Percentiles rank a stretch among this genome's conserved stretches.
These are phyloP conservation scores for Drosophila biarmipes DNA, from an alignment of 1,140 invertebrate species.

Conservation along the genomic window DNA sequence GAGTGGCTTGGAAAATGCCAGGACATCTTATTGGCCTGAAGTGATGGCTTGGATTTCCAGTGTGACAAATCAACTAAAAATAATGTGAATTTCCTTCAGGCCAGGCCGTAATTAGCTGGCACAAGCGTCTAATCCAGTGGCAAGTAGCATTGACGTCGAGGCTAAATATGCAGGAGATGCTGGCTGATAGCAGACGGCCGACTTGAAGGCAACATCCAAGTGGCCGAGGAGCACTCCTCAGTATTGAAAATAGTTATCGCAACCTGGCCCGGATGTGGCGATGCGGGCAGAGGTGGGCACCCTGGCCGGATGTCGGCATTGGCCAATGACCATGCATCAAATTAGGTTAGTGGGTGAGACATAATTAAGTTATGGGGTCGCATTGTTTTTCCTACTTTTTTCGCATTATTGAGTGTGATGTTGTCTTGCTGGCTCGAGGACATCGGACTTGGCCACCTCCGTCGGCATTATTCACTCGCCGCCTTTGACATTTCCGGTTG, in stretches of 20 bases:
- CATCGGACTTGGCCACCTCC: conserved; percentile 3
- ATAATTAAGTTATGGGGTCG: conserved; percentile 79
- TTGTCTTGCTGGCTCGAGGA: conserved; percentile 46
- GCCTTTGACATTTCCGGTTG: conserved; percentile 43
- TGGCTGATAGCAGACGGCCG: conserved; percentile 50
- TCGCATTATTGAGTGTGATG: conserved; percentile 68
- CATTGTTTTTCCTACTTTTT: conserved; percentile 33
- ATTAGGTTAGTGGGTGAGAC: conserved; percentile 81
- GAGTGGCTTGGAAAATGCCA: not conserved
- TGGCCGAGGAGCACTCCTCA: conserved; percentile 33
- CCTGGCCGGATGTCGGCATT: conserved; percentile 42
- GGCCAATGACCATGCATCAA: conserved; percentile 54
- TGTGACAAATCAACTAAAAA: conserved; percentile 53
- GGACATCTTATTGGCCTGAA: not conserved
- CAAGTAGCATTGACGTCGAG: conserved; percentile 76
- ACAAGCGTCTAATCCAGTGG: conserved; percentile 71
- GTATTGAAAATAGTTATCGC: conserved; percentile 53
- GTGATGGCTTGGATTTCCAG: not conserved
- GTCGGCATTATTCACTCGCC: conserved; percentile 22
- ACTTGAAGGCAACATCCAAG: conserved; percentile 63
- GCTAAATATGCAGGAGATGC: conserved; percentile 39
- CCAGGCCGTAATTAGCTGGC: conserved; percentile 59
- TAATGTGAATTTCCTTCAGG: conserved; percentile 54
- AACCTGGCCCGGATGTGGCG: conserved; percentile 29
- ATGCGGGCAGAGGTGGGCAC: conserved; percentile 6